Conservation (phyloP, 2,113 vertebrate genomes). For the Alces alces region DNA sequence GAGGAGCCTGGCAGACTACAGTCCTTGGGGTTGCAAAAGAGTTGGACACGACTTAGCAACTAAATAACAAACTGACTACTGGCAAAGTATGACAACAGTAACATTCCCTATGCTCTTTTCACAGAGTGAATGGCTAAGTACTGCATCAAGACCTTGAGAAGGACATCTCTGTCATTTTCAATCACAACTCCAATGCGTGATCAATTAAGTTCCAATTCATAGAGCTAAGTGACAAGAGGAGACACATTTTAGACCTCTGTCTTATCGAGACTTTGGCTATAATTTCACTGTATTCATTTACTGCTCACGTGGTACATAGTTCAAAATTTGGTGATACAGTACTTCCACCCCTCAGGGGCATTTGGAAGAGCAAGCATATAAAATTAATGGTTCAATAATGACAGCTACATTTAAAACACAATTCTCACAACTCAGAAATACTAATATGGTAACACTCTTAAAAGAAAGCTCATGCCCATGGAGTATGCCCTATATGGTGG, state of each 20-base stretch:
- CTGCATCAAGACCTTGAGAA: neutral
- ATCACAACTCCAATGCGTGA: neutral
- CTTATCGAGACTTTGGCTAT: neutral
- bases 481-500: rapidly evolving
- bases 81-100: neutral
- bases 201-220: neutral
- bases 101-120: neutral
- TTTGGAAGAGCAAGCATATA: neutral
- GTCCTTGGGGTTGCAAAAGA: neutral
- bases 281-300: neutral
- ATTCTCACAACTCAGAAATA: neutral
- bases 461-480: rapidly evolving
- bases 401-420: neutral
- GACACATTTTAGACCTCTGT: neutral
- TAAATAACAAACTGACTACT: too few relatives aligned
- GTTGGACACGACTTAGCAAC: too few relatives aligned
- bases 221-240: neutral
- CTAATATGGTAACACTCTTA: rapidly evolving
- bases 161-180: neutral
- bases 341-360: too few relatives aligned
- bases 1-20: neutral
- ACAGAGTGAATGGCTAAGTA: neutral
- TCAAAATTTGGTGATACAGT: neutral
- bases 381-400: neutral
- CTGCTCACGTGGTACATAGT: rapidly evolving